Conservation (phyloP, 2,797 vertebrate genomes). For the Notolabrus celidotus region DNA sequence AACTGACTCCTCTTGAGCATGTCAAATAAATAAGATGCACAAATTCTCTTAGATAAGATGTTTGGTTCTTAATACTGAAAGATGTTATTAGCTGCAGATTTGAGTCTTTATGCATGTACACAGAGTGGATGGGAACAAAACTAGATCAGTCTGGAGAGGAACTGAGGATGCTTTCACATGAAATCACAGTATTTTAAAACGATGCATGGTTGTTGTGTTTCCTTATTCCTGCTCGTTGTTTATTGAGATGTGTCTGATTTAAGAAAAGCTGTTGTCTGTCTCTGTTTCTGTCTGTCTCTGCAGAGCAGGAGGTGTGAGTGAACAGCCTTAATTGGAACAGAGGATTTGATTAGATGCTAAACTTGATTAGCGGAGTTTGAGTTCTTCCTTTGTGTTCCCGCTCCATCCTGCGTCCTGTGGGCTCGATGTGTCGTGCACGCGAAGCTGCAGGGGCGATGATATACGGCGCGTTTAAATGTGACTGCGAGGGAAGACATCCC, state of each 20-base stretch:
- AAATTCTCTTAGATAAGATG: no score
- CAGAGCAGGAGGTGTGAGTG: background rate
- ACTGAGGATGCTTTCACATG: background rate
- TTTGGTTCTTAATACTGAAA: no score
- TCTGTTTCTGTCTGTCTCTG: background rate
- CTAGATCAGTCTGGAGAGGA: background rate
- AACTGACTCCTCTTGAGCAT: no score
- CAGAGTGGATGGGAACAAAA: no score
- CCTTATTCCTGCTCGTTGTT: no score
- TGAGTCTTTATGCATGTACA: background rate
- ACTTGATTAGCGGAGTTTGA: constrained; percentile 33
- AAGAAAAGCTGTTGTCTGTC: background rate
- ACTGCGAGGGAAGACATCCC: constrained; percentile 15
- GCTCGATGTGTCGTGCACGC: constrained; percentile 43
- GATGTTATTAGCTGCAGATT: background rate
- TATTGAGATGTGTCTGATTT: background rate
- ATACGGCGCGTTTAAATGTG: constrained; percentile 19
- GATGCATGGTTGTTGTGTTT: no score
- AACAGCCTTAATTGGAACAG: constrained; percentile 33
- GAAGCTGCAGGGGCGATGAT: constrained; percentile 39
- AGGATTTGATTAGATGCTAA: constrained; percentile 64
- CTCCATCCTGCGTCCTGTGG: constrained; percentile 26
- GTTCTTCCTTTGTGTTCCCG: constrained; percentile 2
- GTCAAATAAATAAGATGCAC: no score
- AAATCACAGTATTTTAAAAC: background rate